Evolutionary conservation across 1,140 invertebrate genomes (phyloP), one percentile per base, ranked within the genome.

Genomic region (Brachionus manjavacas): DNA sequence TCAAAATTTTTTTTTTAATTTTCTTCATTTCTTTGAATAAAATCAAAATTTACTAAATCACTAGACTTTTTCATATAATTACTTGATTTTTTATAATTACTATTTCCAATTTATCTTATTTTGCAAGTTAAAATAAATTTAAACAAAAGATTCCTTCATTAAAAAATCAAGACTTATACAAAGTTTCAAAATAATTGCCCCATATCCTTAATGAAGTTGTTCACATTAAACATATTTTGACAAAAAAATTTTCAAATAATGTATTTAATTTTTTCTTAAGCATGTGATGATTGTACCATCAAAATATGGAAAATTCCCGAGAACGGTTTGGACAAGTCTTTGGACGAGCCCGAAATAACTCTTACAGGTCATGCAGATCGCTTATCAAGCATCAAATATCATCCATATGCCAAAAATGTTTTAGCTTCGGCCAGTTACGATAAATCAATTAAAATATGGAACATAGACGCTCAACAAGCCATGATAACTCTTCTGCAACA

Each of bases 361-460:
- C 80, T 93, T 80, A 89, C 91, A 87, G 93, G 94, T 6, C 95
- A 96, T 87, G 91, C 92, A 7, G 96, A 97, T 87, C 96, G 96
- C 90, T 94, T 97, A 79, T 95, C 95, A 89, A 93, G 96, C 74
- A 92, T 97, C 8, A 93, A 94, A 84, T 97, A 95, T 90, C 95
- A 97, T 90, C 95, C 95, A 0, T 90, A 95, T 55, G 95, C 95
- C 0, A 91, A 92, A 39, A 93, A 96, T 88, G 92, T 97, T 9
- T 88, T 98, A 2, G 93, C 94, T 0, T 94, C 94, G 0, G 94
- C 93, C 0, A 94, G 94, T 0, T 95, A 95, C 87, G 95, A 97
- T 88, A 93, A 94, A 91, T 94, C 93, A 6, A 92, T 97, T n/a
- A 93, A 93, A 86, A 91, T 96, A 20, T 95, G 94, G 94, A 92